A percentile compares a stretch with the other conserved stretches of the same genome.
Evolutionary conservation across 2,113 vertebrate species (phyloP).

Genomic region (Zingel zingel): DNA sequence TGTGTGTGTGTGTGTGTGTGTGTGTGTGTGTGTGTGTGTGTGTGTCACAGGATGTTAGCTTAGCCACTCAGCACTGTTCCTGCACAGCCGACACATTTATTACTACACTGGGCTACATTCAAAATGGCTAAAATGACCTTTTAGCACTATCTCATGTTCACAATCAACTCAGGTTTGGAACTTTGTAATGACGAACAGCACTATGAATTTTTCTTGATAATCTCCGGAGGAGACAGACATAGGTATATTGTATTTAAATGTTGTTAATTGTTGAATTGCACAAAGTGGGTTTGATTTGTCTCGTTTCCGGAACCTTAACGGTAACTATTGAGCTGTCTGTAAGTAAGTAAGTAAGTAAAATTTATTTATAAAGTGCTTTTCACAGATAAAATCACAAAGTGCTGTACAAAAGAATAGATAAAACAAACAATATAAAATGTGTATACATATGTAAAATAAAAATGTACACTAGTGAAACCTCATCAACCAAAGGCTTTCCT

Average conservation of each 20-base stretch:
- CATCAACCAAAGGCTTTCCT: too few relatives aligned
- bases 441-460: too few relatives aligned
- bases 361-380: too few relatives aligned
- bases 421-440: too few relatives aligned
- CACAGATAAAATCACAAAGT: too few relatives aligned
- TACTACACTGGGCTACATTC: neutral
- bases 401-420: too few relatives aligned
- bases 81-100: slow-evolving; percentile 57
- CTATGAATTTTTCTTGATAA: neutral
- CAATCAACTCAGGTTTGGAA: neutral
- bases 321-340: neutral
- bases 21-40: too few relatives aligned
- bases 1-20: too few relatives aligned
- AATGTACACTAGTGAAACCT: too few relatives aligned
- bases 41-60: slow-evolving; percentile 77
- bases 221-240: neutral
- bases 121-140: slow-evolving; percentile 1
- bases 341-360: too few relatives aligned
- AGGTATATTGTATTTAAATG: neutral
- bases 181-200: neutral
- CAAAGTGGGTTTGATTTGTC: neutral
- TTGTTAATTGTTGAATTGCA: neutral
- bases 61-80: slow-evolving; percentile 78
- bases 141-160: neutral
- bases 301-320: neutral